Evolutionary conservation across 2,113 vertebrate species (phyloP), one percentile per base, ranked within the genome.

Genomic region (Thunnus thynnus): DNA sequence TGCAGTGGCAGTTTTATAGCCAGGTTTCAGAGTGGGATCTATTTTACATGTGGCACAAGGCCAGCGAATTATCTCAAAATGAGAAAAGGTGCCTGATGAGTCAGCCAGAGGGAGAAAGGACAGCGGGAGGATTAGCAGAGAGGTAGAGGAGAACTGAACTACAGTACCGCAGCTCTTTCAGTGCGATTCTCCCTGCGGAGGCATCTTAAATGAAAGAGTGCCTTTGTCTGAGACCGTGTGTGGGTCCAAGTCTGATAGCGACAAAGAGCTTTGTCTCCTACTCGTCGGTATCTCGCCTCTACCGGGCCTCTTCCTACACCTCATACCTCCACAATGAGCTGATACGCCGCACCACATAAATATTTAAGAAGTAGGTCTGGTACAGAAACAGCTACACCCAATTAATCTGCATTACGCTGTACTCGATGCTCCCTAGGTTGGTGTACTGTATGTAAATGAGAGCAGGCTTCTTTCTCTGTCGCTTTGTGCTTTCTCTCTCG

Each of bases 201-300:
- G 51, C 36, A 18, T 83, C 63, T 51, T 41, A 44, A 61, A 20
- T 83, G 72, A 90, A 88, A 90, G 84, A 48, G 30, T 0, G 82
- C 56, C 93, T 91, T 93, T 93, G 91, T 93, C 54, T 86, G 58
- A 58, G 57, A 56, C 30, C 61, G 72, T 30, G 69, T 80, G 86
- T 86, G 89, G 84, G 87, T 86, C 78, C 62, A 22, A 50, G 60
- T 76, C 16, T 58, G 1, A 41, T 74, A 5, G 67, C 2, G 17
- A 89, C 86, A 88, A 86, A 86, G 85, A 66, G 82, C 92, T 87
- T 85, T 83, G 85, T 91, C 80, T 90, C 54, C 68, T 4, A 60
- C 76, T 51, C 30, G 20, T 74, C 36, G 5, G 76, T 2, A 36
- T 61, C 47, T 81, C 41, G 51, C 51, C 60, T 47, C 41, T 6